These are phyloP conservation scores for Pogonocichla stellata DNA, from an alignment of 2,113 vertebrate genomes.

Conservation along the genomic window DNA sequence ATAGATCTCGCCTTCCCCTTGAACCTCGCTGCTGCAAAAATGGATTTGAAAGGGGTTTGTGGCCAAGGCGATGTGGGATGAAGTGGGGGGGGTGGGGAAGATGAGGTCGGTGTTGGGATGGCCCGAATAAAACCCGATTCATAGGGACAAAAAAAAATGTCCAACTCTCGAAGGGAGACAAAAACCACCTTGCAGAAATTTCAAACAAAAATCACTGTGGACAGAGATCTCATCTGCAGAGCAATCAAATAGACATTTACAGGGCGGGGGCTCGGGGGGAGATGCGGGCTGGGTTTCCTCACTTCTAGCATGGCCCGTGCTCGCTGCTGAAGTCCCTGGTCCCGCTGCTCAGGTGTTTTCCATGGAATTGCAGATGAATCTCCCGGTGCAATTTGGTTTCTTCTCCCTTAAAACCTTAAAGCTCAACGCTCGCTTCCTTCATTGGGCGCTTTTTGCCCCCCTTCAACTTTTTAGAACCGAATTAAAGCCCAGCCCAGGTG, in stretches of 20 bases:
- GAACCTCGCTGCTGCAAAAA: neutral
- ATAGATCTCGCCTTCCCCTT: neutral
- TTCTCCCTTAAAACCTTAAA: neutral
- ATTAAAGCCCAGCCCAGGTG: neutral
- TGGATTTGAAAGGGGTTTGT: neutral
- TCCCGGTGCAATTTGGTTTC: neutral
- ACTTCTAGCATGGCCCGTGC: accelerated
- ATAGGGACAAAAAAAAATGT: neutral
- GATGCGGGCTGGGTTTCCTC: neutral
- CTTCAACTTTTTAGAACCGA: neutral
- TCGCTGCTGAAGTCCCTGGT: neutral
- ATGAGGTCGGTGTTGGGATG: neutral
- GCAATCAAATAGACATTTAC: neutral
- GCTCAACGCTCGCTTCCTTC: neutral
- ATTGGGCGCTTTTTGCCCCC: accelerated
- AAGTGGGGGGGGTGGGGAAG: no score
- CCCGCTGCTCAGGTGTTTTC: neutral
- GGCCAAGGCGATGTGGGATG: neutral
- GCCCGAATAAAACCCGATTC: neutral
- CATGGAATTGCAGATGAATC: neutral
- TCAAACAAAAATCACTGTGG: neutral
- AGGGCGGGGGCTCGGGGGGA: neutral
- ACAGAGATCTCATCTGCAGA: neutral
- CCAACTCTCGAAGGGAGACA: neutral
- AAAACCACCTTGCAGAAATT: constrained; percentile 39